A percentile compares a stretch with the other conserved stretches of the same genome.
Evolutionary conservation across 2,888 invertebrate species (phyloP).

Genomic region (Cheilosia variabilis): DNA sequence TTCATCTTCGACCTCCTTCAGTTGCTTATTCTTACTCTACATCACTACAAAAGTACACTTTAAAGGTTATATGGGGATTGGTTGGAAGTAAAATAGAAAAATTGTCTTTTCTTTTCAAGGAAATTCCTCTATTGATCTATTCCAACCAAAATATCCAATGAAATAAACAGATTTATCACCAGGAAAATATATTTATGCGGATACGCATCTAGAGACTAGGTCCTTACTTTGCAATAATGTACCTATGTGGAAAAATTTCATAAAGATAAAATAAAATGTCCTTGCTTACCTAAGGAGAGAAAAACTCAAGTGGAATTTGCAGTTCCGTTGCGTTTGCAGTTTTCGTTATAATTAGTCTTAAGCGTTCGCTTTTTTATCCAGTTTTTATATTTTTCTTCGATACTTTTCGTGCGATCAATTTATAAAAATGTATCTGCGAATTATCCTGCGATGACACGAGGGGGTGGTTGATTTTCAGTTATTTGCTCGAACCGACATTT

Average conservation of each 20-base stretch:
- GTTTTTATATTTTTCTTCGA: constrained; percentile 12
- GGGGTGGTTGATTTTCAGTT: constrained; percentile 59
- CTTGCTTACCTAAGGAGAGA: constrained; percentile 69
- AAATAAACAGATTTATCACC: constrained; percentile 9
- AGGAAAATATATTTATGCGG: neutral
- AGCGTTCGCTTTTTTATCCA: constrained; percentile 38
- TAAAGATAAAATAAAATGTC: constrained; percentile 31
- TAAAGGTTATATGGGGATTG: constrained; percentile 62
- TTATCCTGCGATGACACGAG: constrained; percentile 66
- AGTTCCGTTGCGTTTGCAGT: constrained; percentile 46
- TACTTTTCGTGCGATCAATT: constrained; percentile 26
- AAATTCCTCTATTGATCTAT: constrained; percentile 55
- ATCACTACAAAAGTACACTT: constrained; percentile 35
- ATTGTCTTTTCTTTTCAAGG: constrained; percentile 24
- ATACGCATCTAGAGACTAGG: neutral
- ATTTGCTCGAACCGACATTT: constrained; percentile 73
- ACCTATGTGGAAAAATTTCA: neutral
- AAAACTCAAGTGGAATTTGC: constrained; percentile 52
- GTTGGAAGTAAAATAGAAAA: neutral
- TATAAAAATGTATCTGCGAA: constrained; percentile 60
- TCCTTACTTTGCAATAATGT: neutral
- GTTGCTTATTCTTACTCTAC: constrained; percentile 35
- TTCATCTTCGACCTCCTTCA: constrained; percentile 39
- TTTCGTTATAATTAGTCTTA: constrained; percentile 25
- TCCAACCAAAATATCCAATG: neutral